Conservation (phyloP, 2,797 vertebrate genomes). For the Gymnopithys bicolor region DNA sequence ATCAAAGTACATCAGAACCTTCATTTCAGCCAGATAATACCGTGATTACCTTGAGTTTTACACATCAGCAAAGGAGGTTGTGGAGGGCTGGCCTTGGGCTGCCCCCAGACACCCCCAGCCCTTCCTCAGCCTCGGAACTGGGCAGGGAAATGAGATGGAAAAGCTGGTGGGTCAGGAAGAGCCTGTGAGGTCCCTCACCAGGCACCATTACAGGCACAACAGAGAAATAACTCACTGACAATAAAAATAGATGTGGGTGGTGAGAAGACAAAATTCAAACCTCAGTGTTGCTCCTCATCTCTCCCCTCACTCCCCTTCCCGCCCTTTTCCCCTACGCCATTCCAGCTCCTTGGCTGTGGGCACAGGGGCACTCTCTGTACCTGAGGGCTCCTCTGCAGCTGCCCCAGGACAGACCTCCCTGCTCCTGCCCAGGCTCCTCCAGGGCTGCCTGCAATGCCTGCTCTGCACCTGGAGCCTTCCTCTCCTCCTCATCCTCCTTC, state of each 20-base stretch:
- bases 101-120: background rate
- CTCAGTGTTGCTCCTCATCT: no score
- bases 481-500: background rate
- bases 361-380: accelerated
- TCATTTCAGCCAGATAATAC: background rate
- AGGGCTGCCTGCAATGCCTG: background rate
- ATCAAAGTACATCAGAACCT: background rate
- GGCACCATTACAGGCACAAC: background rate
- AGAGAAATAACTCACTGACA: background rate
- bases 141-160: background rate
- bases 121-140: background rate
- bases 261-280: background rate
- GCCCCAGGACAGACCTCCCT: background rate
- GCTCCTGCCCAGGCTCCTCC: background rate
- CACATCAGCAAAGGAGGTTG: background rate
- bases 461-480: accelerated
- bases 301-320: background rate
- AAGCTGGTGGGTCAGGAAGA: background rate
- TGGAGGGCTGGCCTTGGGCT: background rate
- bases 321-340: background rate
- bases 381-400: background rate
- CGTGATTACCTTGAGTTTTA: background rate
- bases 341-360: background rate
- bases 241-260: background rate
- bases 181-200: background rate